Base-by-base conservation (phyloP, 1,140 invertebrate genomes). In the Drosophila saltans region DNA sequence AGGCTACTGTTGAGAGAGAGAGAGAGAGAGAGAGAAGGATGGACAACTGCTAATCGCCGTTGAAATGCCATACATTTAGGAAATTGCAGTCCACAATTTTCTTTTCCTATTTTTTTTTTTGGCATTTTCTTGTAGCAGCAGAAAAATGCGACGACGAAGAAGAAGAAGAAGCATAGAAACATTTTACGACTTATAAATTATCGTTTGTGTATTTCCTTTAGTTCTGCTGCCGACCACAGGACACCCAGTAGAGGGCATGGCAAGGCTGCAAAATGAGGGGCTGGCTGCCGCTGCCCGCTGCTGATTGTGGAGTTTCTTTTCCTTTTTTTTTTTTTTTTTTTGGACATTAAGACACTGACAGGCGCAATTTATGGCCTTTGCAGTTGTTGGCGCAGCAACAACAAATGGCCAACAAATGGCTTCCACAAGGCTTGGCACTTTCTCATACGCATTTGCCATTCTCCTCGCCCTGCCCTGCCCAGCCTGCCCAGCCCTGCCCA, bases 151-250 rank as follows among this genome's bases (percentile, higher is more conserved):
- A 11, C 16, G 16, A 16, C 16, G 39, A 36, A 36, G 4, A 36
- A 36, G 33, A 36, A 36, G 33, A 67, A 72, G 75, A 62, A 71
- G 70, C 69, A 55, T 59, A 61, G 78, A 40, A 66, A 62, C 75
- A 70, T 84, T 80, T 91, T 89, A 91, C 78, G 88, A 91, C 88
- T 80, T 85, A 91, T 91, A 91, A 91, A 91, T 91, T 89, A 91
- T 89, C 78, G 89, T 85, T 16, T 16, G 16, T 86, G 82, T 80
- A 80, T 85, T 82, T 75, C 76, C 69, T 77, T 82, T 74, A 75
- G 69, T 72, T 85, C 58, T 66, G 72, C 81, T 77, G 64, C 69
- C 74, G 69, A 65, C 66, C 67, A 61, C 71, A 86, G 86, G 86
- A 90, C 82, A 83, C 80, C 77, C 82, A 78, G 76, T 80, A 86